These are phyloP conservation scores for Macrophya annulata DNA, from an alignment of 2,888 invertebrate genomes.

Conservation along the genomic window DNA sequence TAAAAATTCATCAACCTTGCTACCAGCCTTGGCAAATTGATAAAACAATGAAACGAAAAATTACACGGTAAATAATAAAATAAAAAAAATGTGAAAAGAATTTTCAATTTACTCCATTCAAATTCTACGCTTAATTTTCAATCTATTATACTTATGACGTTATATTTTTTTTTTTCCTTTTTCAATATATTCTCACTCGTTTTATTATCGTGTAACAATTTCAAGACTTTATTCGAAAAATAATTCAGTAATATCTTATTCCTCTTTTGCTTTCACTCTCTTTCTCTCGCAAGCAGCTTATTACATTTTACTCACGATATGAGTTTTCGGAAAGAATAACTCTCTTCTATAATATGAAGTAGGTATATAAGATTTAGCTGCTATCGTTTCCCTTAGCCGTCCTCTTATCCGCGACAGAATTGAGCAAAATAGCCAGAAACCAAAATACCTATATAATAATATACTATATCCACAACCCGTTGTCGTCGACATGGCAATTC, in stretches of 20 bases:
- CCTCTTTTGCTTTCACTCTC: neutral
- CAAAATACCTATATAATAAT: neutral
- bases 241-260: neutral
- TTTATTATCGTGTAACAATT: neutral
- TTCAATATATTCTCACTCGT: neutral
- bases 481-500: conserved; percentile 43
- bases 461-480: conserved; percentile 19
- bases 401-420: neutral
- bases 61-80: neutral
- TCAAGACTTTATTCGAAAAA: neutral
- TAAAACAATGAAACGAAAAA: conserved; percentile 13
- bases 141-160: neutral
- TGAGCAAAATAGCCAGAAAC: conserved; percentile 9
- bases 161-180: neutral
- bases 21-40: neutral
- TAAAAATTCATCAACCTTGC: conserved; percentile 21
- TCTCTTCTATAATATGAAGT: neutral
- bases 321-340: neutral
- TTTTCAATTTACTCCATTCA: conserved; percentile 6
- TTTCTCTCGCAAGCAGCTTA: neutral
- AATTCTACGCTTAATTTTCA: neutral
- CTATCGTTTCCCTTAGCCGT: neutral
- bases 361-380: neutral
- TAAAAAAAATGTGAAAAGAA: conserved; percentile 33
- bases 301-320: neutral